Evolutionary conservation across 1,140 invertebrate genomes (phyloP).

Genomic region (Aphaenogaster ashmeadi): DNA sequence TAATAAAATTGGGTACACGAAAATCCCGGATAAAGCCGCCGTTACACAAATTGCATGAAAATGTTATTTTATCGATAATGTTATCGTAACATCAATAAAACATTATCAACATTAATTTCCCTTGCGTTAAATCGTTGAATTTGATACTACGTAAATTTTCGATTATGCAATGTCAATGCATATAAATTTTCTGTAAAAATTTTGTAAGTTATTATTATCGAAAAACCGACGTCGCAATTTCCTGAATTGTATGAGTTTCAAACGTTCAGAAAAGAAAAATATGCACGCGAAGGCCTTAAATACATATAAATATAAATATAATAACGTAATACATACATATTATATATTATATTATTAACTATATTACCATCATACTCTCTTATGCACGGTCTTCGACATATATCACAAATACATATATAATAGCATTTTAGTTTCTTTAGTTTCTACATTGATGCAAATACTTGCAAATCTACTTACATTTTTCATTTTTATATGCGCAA

Average conservation of each 20-base stretch:
- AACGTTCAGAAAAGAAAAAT: neutral
- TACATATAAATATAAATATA: neutral
- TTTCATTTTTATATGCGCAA: neutral
- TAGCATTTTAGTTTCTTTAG: neutral
- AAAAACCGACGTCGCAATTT: neutral
- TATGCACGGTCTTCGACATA: neutral
- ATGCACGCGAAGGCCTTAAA: neutral
- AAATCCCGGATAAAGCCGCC: slow-evolving; percentile 55
- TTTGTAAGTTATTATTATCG: slow-evolving; percentile 20
- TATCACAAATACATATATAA: neutral
- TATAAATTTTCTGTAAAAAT: slow-evolving; percentile 52
- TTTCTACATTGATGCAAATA: neutral
- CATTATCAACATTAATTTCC: slow-evolving; percentile 65
- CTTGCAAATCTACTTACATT: neutral
- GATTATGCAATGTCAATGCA: slow-evolving; percentile 62
- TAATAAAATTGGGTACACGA: slow-evolving; percentile 61
- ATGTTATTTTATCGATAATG: slow-evolving; percentile 58
- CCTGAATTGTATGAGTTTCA: neutral
- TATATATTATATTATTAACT: neutral
- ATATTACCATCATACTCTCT: neutral
- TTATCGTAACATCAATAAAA: slow-evolving; percentile 65
- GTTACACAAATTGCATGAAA: slow-evolving; percentile 56
- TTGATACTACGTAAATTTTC: slow-evolving; percentile 55
- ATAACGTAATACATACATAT: neutral
- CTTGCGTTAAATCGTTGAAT: slow-evolving; percentile 48